Conservation (phyloP, 2,888 invertebrate species). For the Nasonovia ribisnigri region DNA sequence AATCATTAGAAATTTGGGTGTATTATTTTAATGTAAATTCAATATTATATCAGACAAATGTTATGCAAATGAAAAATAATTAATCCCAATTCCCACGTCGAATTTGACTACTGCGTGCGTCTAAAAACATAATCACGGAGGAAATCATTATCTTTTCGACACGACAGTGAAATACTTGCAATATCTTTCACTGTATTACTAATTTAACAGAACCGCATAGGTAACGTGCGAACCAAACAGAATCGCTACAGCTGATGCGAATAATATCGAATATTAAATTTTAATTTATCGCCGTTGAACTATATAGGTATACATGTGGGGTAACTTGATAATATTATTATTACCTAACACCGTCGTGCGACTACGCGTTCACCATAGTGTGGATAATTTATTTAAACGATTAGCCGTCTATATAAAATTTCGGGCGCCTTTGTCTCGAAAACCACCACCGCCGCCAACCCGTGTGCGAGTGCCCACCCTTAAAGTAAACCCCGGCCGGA, state of each 20-base stretch:
- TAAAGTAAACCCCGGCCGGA: neutral
- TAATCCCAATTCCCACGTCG: constrained; percentile 10
- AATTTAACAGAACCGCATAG: neutral
- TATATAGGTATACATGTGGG: neutral
- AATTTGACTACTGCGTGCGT: neutral
- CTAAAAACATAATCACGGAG: neutral
- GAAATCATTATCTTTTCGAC: neutral
- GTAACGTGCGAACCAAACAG: neutral
- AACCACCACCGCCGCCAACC: neutral
- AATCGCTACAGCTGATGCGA: neutral
- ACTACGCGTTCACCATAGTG: neutral
- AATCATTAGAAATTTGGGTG: neutral
- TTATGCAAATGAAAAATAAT: constrained; percentile 7
- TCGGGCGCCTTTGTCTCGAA: neutral
- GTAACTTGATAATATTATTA: neutral
- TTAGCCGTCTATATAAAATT: constrained; percentile 15
- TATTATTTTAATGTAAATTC: neutral
- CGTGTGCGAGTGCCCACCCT: neutral
- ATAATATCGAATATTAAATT: neutral
- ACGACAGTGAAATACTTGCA: neutral
- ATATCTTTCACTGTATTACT: neutral
- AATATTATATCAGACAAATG: neutral
- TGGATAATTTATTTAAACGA: constrained; percentile 4
- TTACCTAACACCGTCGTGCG: neutral
- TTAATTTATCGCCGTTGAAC: neutral